Evolutionary conservation across 2,113 vertebrate genomes (phyloP), one percentile per base, ranked within the genome.

Genomic region (Malurus melanocephalus): DNA sequence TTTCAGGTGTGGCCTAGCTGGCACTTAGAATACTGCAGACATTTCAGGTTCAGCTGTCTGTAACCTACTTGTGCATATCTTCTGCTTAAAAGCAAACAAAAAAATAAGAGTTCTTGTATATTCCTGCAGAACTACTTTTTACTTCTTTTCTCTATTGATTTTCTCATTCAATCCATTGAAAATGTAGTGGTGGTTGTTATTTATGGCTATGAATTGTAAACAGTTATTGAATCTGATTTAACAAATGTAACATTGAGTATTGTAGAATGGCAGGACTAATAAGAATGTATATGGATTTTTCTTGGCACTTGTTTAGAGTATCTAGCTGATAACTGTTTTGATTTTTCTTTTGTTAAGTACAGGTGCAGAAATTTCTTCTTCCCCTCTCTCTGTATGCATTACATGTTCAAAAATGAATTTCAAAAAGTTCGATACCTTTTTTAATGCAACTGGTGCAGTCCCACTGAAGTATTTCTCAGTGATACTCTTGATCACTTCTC

Each of bases 331-430:
- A 17, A 8, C n/a, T 66, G 2, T 24, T 76, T 57, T 69, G 51
- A 48, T 81, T 46, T 55, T 71, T 81, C 16, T 38, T 65, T n/a
- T 52, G 28, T 56, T 73, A 59, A 82, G 26, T 19, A 33, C 57
- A 2, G 0, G 4, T 33, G 30, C 27, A 45, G 48, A 77, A 77
- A 71, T 59, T 45, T 61, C 9, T 55, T 84, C 42, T 84, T 64
- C 19, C 4, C 2, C 0, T 1, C 45, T 67, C 14, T 65, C 16
- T 42, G 3, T 80, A 30, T 15, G 11, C 7, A 1, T 60, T 45
- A 10, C 4, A 0, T 19, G 9, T 38, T 89, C 4, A 33, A 71
- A 92, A 85, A 55, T 61, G 0, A 52, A 18, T 49, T 87, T 65
- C 1, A 1, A 23, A 49, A 56, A 71, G 21, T 60, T 67, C 22